Base-by-base conservation (phyloP, 2,113 vertebrate species). In the Oreochromis tanganicae region DNA sequence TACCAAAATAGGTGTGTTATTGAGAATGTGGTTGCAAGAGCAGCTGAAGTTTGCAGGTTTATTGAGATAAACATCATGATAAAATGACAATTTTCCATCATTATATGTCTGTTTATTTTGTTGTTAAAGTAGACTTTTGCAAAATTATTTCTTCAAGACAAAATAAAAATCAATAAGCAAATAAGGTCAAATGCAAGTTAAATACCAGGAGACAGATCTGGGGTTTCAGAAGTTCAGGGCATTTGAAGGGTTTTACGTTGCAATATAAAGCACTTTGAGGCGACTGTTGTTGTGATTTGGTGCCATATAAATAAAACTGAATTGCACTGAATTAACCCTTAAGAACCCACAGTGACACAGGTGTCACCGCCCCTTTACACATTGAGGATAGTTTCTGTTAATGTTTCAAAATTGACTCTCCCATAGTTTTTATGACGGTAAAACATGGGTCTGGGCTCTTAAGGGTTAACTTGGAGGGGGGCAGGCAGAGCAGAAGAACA, bases 201-300 rank as follows among this genome's bases (percentile, higher is more conserved):
- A 63, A 63, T 61, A 59, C 24, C 12, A 56, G 12, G 24, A 57
- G 55, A 57, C 55, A 57, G 24, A 57, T 57, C 55, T 57, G 55
- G 0, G 12, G 12, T 2, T 27, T 57, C 21, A 14, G 12, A 57
- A 5, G 24, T 57, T 57, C 55, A 57, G 55, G 55, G 24, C 0
- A 57, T 57, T 14, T 57, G 24, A 27, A 56, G 55, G 55, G 0
- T 27, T 56, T 56, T 56, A 27, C 0, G 4, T 56, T 56, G 21
- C 6, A 27, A 56, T 56, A 56, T 56, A 56, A 56, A 56, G 55
- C 21, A 56, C 11, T 56, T 56, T 56, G 55, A 56, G 55, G 3
- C n/a, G 0, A 55, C 0, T 55, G 52, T n/a, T n/a, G n/a, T n/a
- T n/a, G n/a, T n/a, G n/a, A n/a, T n/a, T n/a, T n/a, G 52, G 55